A percentile compares a stretch with the other conserved stretches of the same genome.
phyloP scores from a whole-genome alignment of 1,140 invertebrate species.

The Proctacanthus coquilletti region DNA sequence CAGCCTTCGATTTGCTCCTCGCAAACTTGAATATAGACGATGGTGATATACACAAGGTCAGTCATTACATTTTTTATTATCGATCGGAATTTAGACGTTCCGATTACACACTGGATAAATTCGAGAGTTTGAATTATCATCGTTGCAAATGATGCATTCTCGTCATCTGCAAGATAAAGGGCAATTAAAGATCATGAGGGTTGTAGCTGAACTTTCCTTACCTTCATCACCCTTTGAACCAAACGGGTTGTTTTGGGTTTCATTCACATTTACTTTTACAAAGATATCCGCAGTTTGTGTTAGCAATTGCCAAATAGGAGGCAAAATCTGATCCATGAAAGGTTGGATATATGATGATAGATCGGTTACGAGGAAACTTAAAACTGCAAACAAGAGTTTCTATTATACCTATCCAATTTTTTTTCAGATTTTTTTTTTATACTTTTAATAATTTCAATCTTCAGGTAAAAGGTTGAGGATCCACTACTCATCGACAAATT shows the following conservation, averaged over 20 bases:
- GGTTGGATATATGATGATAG: conserved; percentile 48
- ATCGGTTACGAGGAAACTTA: conserved; percentile 46
- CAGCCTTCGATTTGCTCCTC: conserved; percentile 57
- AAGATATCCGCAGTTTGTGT: conserved; percentile 46
- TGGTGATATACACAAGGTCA: conserved; percentile 58
- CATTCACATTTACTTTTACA: conserved; percentile 26
- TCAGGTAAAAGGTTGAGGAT: conserved; percentile 47
- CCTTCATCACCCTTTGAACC: conserved; percentile 15
- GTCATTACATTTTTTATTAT: conserved; percentile 48
- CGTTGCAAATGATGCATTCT: conserved; percentile 55
- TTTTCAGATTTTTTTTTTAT: too few relatives aligned
- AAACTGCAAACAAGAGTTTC: conserved; percentile 15
- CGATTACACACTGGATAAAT: conserved; percentile 46
- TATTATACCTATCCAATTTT: too few relatives aligned
- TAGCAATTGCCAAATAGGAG: conserved; percentile 54
- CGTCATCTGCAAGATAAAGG: conserved; percentile 30
- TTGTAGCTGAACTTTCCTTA: neutral
- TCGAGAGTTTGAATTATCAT: conserved; percentile 65
- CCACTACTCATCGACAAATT: conserved; percentile 43
- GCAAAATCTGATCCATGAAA: conserved; percentile 49
- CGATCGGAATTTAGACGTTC: conserved; percentile 43
- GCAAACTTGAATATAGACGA: conserved; percentile 64
- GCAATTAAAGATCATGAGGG: conserved; percentile 3
- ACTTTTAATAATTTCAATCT: conserved; percentile 58
- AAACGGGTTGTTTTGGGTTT: conserved; percentile 20